Conservation (phyloP, 1,140 invertebrate species). For the Nilaparvata lugens region DNA sequence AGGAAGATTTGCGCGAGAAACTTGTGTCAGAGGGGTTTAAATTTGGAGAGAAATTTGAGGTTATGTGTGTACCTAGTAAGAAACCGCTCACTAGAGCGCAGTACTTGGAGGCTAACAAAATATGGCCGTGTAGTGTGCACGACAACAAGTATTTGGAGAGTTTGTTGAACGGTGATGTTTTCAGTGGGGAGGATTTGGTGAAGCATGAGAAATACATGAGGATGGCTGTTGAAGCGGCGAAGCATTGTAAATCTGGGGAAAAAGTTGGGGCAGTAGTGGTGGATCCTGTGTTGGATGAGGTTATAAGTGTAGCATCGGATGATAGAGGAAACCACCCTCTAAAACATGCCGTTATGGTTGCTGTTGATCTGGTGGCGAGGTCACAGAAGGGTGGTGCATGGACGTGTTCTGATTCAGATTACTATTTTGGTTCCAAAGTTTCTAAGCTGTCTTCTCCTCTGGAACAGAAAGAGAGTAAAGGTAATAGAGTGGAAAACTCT, state of each 20-base stretch:
- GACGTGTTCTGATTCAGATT: conserved; percentile 27
- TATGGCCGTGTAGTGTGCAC: conserved; percentile 73
- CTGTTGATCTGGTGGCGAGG: conserved; percentile 73
- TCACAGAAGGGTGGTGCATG: conserved; percentile 74
- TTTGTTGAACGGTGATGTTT: conserved; percentile 50
- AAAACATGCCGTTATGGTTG: conserved; percentile 77
- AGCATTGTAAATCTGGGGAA: conserved; percentile 25
- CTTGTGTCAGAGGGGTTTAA: conserved; percentile 35
- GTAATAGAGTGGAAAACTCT: neutral
- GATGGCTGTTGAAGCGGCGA: conserved; percentile 41
- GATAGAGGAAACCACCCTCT: conserved; percentile 54
- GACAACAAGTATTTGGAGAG: conserved; percentile 60
- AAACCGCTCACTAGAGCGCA: conserved; percentile 57
- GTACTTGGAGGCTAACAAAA: conserved; percentile 45
- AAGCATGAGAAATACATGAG: conserved; percentile 52
- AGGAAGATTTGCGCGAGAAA: conserved; percentile 2
- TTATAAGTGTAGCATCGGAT: conserved; percentile 58
- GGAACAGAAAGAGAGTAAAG: neutral
- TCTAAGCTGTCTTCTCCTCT: neutral
- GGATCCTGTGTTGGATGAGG: conserved; percentile 48
- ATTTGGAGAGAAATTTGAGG: conserved; percentile 38
- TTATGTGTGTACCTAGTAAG: conserved; percentile 47
- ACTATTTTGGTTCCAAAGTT: neutral
- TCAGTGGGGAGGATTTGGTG: conserved; percentile 45
- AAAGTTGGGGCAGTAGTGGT: conserved; percentile 51